Evolutionary conservation across 2,113 vertebrate genomes (phyloP).

Genomic region (Nanorana parkeri): DNA sequence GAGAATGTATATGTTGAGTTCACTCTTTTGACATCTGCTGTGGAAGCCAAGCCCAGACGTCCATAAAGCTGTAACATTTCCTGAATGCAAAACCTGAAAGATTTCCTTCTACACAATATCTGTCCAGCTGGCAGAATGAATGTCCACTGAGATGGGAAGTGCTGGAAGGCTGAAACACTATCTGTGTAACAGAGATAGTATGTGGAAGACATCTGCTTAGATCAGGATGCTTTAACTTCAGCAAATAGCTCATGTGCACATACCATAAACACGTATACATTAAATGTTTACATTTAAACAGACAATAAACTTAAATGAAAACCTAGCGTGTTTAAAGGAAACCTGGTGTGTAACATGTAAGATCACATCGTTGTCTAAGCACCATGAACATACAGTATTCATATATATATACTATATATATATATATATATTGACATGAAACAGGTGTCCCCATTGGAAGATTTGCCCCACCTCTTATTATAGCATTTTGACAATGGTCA

Average conservation of each 20-base stretch:
- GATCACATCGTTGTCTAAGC: too few species aligned
- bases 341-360: too few species aligned
- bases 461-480: too few species aligned
- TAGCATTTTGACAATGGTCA: too few species aligned
- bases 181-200: slow-evolving; percentile 36
- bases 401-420: too few species aligned
- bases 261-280: neutral
- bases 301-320: too few species aligned
- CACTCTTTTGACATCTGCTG: slow-evolving; percentile 38
- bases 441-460: too few species aligned
- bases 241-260: slow-evolving; percentile 27
- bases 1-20: neutral
- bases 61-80: slow-evolving; percentile 44
- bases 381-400: too few species aligned
- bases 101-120: slow-evolving; percentile 35
- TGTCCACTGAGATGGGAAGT: slow-evolving; percentile 36
- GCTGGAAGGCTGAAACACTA: slow-evolving; percentile 36
- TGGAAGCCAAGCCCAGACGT: slow-evolving; percentile 27
- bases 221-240: slow-evolving; percentile 41
- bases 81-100: slow-evolving; percentile 44
- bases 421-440: too few species aligned
- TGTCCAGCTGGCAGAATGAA: slow-evolving; percentile 43
- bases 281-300: too few species aligned
- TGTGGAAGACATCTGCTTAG: slow-evolving; percentile 35
- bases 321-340: too few species aligned